phyloP scores from a whole-genome alignment of 2,113 vertebrate species.

The Pipra filicauda region DNA sequence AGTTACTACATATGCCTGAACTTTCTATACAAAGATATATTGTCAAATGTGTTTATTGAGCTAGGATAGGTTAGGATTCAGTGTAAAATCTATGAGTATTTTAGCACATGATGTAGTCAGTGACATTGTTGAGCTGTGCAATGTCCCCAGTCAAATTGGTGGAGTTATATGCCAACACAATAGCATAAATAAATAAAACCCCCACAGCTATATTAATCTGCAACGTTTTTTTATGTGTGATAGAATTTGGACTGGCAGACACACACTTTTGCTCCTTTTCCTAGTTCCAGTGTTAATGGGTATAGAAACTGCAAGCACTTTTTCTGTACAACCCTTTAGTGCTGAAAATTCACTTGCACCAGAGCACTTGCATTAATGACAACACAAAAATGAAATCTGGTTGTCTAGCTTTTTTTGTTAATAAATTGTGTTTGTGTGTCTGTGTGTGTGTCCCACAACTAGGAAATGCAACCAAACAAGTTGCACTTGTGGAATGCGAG shows the following conservation, averaged over 20 bases:
- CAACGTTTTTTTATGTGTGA: background rate
- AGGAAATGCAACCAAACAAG: background rate
- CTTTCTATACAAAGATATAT: background rate
- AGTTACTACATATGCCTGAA: background rate
- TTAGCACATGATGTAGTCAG: background rate
- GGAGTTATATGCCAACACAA: background rate
- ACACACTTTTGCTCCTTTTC: background rate
- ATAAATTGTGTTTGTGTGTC: background rate
- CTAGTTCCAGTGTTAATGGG: background rate
- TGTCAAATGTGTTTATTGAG: background rate
- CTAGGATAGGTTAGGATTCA: background rate
- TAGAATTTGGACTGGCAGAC: background rate
- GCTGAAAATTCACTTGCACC: background rate
- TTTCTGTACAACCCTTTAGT: background rate
- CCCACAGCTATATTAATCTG: background rate
- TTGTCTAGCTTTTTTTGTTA: background rate
- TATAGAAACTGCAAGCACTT: background rate
- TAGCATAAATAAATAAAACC: background rate
- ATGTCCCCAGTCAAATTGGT: background rate
- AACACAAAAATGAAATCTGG: background rate
- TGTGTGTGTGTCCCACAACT: too few species aligned
- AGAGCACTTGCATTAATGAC: background rate
- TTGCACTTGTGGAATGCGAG: background rate
- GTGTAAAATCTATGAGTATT: background rate
- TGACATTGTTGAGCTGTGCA: background rate